These are phyloP conservation scores for Ophion obscuratus DNA, from an alignment of 2,888 invertebrate species.

Conservation along the genomic window DNA sequence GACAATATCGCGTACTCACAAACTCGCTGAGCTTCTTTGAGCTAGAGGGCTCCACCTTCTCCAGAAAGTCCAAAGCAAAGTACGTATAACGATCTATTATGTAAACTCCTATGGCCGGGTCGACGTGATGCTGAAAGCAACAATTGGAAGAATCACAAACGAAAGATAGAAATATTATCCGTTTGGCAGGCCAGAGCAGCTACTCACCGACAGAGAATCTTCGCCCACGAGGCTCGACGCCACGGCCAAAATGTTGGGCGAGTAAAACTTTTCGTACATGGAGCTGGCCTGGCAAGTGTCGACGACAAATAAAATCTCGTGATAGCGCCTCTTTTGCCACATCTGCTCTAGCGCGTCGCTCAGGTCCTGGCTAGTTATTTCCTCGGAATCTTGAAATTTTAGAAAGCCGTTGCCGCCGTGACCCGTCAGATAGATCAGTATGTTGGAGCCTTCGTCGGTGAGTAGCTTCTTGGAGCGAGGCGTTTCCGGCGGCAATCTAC, in stretches of 20 bases:
- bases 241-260: slow-evolving; percentile 98
- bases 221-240: slow-evolving; percentile 99
- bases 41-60: slow-evolving; percentile 95
- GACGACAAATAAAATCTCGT: slow-evolving; percentile 99
- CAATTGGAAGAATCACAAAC: slow-evolving; percentile 27
- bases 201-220: slow-evolving; percentile 95
- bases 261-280: slow-evolving; percentile 98
- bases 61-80: slow-evolving; percentile 97
- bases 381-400: slow-evolving; percentile 99
- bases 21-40: slow-evolving; percentile 96
- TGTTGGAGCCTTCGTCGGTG: slow-evolving; percentile 98
- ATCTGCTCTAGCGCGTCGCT: slow-evolving; percentile 99
- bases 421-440: slow-evolving; percentile 97
- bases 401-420: slow-evolving; percentile 99
- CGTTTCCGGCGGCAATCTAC: slow-evolving; percentile 95
- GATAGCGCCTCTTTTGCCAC: slow-evolving; percentile 99
- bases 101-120: slow-evolving; percentile 99
- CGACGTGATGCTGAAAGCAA: slow-evolving; percentile 95
- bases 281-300: slow-evolving; percentile 99
- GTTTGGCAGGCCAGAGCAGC: not conserved
- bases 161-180: not conserved
- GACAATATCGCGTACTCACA: slow-evolving; percentile 87
- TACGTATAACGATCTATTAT: slow-evolving; percentile 99
- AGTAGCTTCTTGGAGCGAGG: slow-evolving; percentile 97
- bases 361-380: slow-evolving; percentile 98